These are phyloP conservation scores for Allobates femoralis DNA, from an alignment of 2,797 vertebrate species.

Conservation along the genomic window DNA sequence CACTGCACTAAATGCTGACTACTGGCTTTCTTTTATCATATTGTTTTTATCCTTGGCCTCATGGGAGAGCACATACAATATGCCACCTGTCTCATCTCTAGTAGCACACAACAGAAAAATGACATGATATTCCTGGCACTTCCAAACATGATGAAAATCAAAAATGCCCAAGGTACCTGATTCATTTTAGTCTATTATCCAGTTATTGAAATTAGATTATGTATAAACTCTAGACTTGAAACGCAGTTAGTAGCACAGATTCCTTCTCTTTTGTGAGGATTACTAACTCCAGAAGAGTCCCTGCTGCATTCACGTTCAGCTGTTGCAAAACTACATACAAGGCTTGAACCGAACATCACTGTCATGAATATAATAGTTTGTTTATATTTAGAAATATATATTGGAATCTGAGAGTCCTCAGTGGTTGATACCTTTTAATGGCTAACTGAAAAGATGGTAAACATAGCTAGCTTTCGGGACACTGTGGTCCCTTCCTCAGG, in stretches of 20 bases:
- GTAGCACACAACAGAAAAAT: slow-evolving; percentile 13
- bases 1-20: slow-evolving; percentile 41
- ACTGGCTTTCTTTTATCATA: slow-evolving; percentile 33
- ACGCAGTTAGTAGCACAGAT: background rate
- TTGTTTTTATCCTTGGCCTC: slow-evolving; percentile 28
- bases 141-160: slow-evolving; percentile 27
- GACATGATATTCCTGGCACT: slow-evolving; percentile 38
- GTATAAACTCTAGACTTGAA: background rate
- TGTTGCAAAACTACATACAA: background rate
- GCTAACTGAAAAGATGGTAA: no score
- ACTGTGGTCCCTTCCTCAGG: no score
- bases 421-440: no score
- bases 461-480: no score
- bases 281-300: background rate
- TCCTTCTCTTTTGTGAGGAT: background rate
- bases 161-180: slow-evolving; percentile 29
- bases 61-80: slow-evolving; percentile 32
- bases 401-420: no score
- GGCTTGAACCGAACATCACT: background rate
- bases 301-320: slow-evolving; percentile 1
- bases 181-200: slow-evolving; percentile 17
- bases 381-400: no score
- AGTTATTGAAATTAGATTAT: slow-evolving; percentile 20
- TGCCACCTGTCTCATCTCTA: slow-evolving; percentile 38
- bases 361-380: background rate